These are phyloP conservation scores for Catotricha subobsoleta DNA, from an alignment of 2,888 invertebrate species.

Conservation along the genomic window DNA sequence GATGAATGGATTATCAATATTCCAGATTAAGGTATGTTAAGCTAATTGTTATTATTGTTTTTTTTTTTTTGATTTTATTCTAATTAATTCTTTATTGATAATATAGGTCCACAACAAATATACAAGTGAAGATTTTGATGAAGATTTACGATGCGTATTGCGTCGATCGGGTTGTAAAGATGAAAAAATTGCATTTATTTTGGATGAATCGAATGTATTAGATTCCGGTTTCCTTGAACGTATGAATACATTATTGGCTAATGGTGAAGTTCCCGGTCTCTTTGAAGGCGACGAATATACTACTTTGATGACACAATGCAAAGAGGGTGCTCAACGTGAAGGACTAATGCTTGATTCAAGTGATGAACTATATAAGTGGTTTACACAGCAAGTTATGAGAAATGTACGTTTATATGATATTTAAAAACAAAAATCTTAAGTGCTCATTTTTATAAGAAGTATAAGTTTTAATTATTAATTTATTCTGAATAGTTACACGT, in stretches of 20 bases:
- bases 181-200: slow-evolving; percentile 97
- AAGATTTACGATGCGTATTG: slow-evolving; percentile 80
- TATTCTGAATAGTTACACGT: no score
- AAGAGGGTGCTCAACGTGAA: slow-evolving; percentile 95
- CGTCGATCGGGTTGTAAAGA: slow-evolving; percentile 81
- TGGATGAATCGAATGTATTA: slow-evolving; percentile 97
- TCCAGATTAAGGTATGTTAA: slow-evolving; percentile 78
- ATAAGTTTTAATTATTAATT: no score
- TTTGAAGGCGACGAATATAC: slow-evolving; percentile 97
- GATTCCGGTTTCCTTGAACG: slow-evolving; percentile 98
- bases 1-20: slow-evolving; percentile 98
- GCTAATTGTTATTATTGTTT: not conserved
- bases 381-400: slow-evolving; percentile 96
- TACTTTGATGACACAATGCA: slow-evolving; percentile 98
- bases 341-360: slow-evolving; percentile 96
- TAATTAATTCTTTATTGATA: slow-evolving; percentile 13
- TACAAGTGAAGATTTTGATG: slow-evolving; percentile 96
- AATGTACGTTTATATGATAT: no score
- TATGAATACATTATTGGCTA: slow-evolving; percentile 97
- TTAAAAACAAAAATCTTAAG: no score
- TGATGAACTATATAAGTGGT: slow-evolving; percentile 99
- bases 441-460: no score
- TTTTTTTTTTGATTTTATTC: not conserved
- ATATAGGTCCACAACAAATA: slow-evolving; percentile 90
- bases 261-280: slow-evolving; percentile 84